phyloP scores from a whole-genome alignment of 2,113 vertebrate genomes.

The Caloenas nicobarica region DNA sequence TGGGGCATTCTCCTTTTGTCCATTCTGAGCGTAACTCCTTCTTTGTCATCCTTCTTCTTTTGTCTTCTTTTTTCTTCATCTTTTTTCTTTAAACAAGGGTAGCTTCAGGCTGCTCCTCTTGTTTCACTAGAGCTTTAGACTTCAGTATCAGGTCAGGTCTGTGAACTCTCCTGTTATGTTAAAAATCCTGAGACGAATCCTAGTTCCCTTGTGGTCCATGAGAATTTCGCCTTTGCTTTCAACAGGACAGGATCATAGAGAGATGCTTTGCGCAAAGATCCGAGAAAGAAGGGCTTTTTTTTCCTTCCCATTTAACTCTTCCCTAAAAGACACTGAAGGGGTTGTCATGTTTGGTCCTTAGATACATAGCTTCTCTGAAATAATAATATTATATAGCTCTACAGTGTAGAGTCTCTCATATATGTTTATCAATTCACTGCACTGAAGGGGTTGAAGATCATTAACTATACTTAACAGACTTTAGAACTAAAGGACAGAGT shows the following conservation, averaged over 20 bases:
- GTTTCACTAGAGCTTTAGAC: background rate
- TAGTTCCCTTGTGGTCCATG: background rate
- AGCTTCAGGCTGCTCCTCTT: background rate
- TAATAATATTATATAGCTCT: background rate
- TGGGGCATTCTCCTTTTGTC: background rate
- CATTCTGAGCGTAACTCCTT: background rate
- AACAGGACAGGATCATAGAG: background rate
- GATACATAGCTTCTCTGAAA: background rate
- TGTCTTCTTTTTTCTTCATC: background rate
- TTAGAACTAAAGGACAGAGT: background rate
- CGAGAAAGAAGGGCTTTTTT: background rate
- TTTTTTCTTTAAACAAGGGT: background rate
- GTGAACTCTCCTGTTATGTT: background rate
- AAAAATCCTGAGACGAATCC: background rate
- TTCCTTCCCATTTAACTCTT: background rate
- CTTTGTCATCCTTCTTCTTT: background rate
- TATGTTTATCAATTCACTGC: background rate
- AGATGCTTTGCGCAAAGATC: background rate
- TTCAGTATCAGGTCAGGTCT: background rate
- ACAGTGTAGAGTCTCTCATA: background rate
- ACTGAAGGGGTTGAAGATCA: background rate
- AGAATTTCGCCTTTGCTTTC: slow-evolving; percentile 4
- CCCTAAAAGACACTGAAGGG: background rate
- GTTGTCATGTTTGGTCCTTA: background rate
- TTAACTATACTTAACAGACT: background rate